Conservation (phyloP, 2,888 invertebrate species). For the Trachelus stipa region DNA sequence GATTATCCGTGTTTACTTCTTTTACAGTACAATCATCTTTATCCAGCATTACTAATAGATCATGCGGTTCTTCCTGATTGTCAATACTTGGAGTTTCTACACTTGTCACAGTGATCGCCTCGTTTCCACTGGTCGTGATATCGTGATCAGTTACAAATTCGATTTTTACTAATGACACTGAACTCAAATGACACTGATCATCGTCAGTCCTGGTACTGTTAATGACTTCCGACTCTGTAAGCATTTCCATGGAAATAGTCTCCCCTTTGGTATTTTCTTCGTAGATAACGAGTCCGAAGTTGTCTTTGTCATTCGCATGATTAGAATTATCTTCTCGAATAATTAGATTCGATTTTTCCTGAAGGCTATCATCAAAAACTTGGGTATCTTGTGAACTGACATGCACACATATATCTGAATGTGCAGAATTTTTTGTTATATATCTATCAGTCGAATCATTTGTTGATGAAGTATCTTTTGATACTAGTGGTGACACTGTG, state of each 20-base stretch:
- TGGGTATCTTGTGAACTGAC: neutral
- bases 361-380: neutral
- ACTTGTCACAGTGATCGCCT: neutral
- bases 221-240: neutral
- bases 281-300: neutral
- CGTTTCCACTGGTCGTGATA: neutral
- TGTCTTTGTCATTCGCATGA: neutral
- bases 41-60: neutral
- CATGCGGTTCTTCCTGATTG: neutral
- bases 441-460: neutral
- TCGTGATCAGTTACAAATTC: neutral
- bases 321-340: neutral
- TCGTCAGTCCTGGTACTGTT: neutral
- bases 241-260: neutral
- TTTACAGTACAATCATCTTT: neutral
- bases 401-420: neutral
- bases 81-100: neutral
- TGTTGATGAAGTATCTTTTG: neutral
- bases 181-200: neutral
- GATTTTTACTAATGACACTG: neutral
- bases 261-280: neutral
- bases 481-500: neutral
- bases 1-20: neutral
- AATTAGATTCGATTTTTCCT: neutral
- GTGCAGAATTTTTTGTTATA: neutral